Conservation (phyloP, 2,888 invertebrate genomes). For the Heteromurus nitidus region DNA sequence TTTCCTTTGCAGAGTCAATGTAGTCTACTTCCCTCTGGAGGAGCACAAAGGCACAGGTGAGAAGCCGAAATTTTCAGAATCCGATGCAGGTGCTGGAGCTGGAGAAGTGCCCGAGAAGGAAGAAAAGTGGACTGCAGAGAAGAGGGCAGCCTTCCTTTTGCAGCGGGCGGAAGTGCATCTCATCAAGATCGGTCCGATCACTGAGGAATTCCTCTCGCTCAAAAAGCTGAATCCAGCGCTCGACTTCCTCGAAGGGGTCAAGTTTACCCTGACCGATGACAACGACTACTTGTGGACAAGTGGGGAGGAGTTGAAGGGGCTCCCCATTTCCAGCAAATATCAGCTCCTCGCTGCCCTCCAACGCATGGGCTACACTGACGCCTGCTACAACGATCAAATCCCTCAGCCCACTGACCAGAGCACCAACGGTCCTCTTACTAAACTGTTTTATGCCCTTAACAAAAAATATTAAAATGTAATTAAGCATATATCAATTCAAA, state of each 20-base stretch:
- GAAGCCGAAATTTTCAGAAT: too few relatives aligned
- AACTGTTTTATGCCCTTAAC: not conserved
- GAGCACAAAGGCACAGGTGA: too few relatives aligned
- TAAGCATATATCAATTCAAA: too few relatives aligned
- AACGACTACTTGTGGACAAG: constrained; percentile 17
- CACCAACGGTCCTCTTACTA: not conserved
- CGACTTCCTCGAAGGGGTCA: constrained; percentile 5
- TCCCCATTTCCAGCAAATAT: not conserved
- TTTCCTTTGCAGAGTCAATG: not conserved
- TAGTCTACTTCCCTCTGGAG: constrained; percentile 2
- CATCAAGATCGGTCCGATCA: constrained; percentile 2
- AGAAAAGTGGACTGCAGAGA: not conserved
- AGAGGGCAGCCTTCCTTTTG: not conserved
- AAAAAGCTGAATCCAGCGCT: constrained; percentile 10
- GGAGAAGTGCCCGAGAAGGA: not conserved
- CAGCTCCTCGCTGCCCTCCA: not conserved
- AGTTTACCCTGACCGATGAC: not conserved
- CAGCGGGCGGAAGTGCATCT: not conserved
- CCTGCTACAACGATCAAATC: not conserved
- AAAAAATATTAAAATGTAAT: too few relatives aligned
- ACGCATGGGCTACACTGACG: not conserved
- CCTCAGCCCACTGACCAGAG: not conserved
- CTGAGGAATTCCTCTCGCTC: not conserved
- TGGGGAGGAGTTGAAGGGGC: not conserved
- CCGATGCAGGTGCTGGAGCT: not conserved